Base-by-base conservation (phyloP, 2,113 vertebrate genomes). In the Emydura subglobosa region DNA sequence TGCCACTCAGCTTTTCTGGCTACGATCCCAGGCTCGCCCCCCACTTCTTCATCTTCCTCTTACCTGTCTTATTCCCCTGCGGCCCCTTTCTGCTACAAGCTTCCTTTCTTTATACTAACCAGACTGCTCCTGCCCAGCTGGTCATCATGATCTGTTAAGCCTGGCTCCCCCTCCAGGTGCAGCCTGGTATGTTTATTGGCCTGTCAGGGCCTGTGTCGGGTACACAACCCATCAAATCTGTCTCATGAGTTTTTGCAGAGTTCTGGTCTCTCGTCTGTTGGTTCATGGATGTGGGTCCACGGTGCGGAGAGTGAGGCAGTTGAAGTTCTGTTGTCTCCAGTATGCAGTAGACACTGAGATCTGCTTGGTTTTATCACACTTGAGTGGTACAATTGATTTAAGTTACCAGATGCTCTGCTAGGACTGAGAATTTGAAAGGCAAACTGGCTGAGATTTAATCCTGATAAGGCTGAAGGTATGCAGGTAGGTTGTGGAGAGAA, bases 351-450 rank as follows among this genome's bases (percentile, higher is more conserved):
- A 11, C 79, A 34, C 78, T 88, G 21, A 47, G 53, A 24, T 79
- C 31, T 5, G 1, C 12, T 31, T 0, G 17, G 6, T 49, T n/a
- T 7, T n/a, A 92, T 47, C 27, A 0, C 0, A 59, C 79, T 65
- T 29, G 17, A 4, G 54, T 13, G 2, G 7, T 4, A 0, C 1
- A 14, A 10, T 82, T n/a, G 50, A 51, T 51, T 14, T 51, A 51
- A 72, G 61, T 1, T 6, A 51, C 17, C 87, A 9, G 1, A 0
- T 79, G 72, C 72, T 79, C 5, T 78, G 31, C 61, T 42, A 54
- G 22, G 55, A 3, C 54, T 68, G 31, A 54, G 9, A 3, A 86
- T 82, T 91, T 21, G 22, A 51, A n/a, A 24, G 47, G 12, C 5
- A 1, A 0, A 0, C 17, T 76, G 19, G 47, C 55, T 59, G 83